phyloP scores from a whole-genome alignment of 2,797 vertebrate species.

The Sylvilagus floridanus region DNA sequence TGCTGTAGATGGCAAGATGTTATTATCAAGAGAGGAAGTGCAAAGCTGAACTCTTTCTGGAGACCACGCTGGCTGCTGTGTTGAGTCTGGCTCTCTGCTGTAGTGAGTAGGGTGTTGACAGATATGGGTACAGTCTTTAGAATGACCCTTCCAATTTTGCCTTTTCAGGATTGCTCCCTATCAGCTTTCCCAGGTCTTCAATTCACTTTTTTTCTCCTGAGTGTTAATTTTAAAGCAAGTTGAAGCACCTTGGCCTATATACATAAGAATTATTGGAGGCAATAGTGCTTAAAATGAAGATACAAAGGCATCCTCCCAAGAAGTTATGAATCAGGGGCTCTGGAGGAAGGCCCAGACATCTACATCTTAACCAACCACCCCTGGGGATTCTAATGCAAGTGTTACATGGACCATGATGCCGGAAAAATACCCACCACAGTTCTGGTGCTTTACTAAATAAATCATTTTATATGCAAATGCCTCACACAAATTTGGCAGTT shows the following conservation, averaged over 20 bases:
- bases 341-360: not conserved
- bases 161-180: not conserved
- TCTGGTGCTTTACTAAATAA: not conserved
- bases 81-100: not conserved
- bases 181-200: not conserved
- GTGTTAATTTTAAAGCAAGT: not conserved
- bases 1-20: conserved; percentile 86
- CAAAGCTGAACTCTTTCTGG: not conserved
- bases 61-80: not conserved
- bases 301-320: not conserved
- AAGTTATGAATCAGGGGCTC: not conserved
- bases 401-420: too few relatives aligned
- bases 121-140: not conserved
- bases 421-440: not conserved
- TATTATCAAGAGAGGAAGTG: not conserved
- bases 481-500: not conserved
- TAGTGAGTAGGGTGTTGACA: not conserved
- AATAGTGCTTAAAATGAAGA: not conserved
- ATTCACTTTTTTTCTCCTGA: not conserved
- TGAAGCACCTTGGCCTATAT: not conserved
- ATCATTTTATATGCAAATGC: not conserved
- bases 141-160: not conserved
- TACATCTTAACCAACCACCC: not conserved
- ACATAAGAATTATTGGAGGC: not conserved
- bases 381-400: not conserved